Evolutionary conservation across 2,888 invertebrate genomes (phyloP), one percentile per base, ranked within the genome.

Genomic region (Druceiella hillmani): DNA sequence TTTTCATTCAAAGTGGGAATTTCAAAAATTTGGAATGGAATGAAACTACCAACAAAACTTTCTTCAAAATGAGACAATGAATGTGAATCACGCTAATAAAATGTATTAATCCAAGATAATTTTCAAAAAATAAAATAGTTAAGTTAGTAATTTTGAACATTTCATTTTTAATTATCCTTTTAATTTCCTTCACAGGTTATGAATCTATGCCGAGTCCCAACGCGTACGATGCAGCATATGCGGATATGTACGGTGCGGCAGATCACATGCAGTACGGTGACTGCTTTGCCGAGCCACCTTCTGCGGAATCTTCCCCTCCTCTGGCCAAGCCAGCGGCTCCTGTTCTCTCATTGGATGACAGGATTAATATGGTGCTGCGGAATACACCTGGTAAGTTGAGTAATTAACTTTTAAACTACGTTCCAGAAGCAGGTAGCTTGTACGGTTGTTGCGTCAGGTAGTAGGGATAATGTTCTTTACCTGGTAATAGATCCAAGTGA

Each of bases 261-360:
- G 70, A 70, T 46, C 57, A 64, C 1, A 54, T 68, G 43, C 66
- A 66, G 47, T 70, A 70, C 52, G 69, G 70, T 1, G 66, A 69
- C 49, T 69, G 68, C 42, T 70, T 69, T 56, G 54, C 56, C 9
- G 50, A 52, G 3, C 16, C 11, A 14, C 11, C 5, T 30, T 5
- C 5, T 5, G 13, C 11, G 7, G 10, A 12, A 12, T 4, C 15
- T 9, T 14, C 10, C 25, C n/a, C 34, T 14, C 27, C 11, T 10
- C 38, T 38, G 6, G 15, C 26, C 5, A 9, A 34, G 20, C 17
- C 31, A n/a, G n/a, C 38, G 31, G 11, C 11, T 14, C 4, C 33
- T 20, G 38, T 24, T 12, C 28, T 15, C 14, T 54, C 62, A 0
- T 52, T 71, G 7, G 69, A 70, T 29, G 64, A 58, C 2, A 54